Conservation (phyloP, 2,113 vertebrate species). For the Guaruba guarouba region DNA sequence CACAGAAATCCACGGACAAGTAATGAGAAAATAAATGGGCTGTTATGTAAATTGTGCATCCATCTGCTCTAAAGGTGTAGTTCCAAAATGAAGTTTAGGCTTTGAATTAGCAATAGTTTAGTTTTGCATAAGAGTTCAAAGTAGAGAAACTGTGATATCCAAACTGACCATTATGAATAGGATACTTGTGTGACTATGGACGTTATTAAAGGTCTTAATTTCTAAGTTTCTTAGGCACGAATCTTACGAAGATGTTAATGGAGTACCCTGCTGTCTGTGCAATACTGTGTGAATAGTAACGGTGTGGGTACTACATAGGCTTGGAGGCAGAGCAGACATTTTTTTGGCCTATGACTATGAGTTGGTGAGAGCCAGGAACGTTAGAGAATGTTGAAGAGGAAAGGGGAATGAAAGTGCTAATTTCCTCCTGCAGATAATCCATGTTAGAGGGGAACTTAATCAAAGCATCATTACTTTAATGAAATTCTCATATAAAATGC, state of each 20-base stretch:
- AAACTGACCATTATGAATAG: neutral
- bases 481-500: conserved; percentile 58
- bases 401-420: neutral
- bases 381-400: neutral
- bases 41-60: neutral
- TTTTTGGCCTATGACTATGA: neutral
- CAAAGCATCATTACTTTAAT: conserved; percentile 52
- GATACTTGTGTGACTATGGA: neutral
- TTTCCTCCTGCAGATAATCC: conserved; percentile 36
- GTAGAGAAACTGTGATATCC: neutral
- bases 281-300: fast-evolving
- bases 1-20: neutral
- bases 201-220: neutral
- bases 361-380: neutral
- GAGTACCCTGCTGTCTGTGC: neutral
- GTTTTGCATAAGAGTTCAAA: neutral
- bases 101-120: neutral
- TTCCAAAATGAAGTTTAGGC: neutral
- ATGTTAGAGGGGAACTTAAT: conserved; percentile 49
- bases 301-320: fast-evolving
- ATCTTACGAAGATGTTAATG: neutral
- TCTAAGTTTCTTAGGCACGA: neutral
- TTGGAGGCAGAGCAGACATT: neutral
- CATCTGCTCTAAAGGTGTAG: neutral
- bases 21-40: neutral